Conservation (phyloP, 2,113 vertebrate genomes). For the Hippocampus mohnikei region DNA sequence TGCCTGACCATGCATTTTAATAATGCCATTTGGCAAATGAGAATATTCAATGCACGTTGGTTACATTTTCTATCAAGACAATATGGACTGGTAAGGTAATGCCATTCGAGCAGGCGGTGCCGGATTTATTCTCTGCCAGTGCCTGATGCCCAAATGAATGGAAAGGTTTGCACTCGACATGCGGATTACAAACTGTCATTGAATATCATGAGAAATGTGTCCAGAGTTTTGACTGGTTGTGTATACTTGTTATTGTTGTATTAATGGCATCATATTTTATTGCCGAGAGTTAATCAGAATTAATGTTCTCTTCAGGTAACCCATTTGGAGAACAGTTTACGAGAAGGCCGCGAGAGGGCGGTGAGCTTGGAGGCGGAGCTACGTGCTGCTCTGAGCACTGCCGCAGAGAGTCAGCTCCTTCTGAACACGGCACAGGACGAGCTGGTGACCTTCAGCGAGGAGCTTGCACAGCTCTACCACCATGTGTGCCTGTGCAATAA, state of each 20-base stretch:
- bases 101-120: too few species aligned
- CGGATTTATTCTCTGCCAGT: too few species aligned
- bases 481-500: conserved; percentile 98
- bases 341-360: conserved; percentile 82
- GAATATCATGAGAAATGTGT: background rate
- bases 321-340: conserved; percentile 79
- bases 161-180: too few species aligned
- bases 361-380: conserved; percentile 84
- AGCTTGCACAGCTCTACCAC: conserved; percentile 96
- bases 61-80: too few species aligned
- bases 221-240: background rate
- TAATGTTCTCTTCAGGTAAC: conserved; percentile 60
- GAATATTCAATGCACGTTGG: too few species aligned
- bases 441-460: conserved; percentile 94
- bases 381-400: conserved; percentile 74
- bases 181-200: too few species aligned
- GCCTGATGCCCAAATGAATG: too few species aligned
- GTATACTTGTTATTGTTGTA: background rate
- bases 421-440: conserved; percentile 93
- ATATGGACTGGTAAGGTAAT: too few species aligned
- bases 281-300: background rate
- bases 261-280: background rate
- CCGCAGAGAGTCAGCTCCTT: conserved; percentile 85
- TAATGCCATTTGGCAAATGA: too few species aligned
- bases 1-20: too few species aligned